A percentile compares a stretch with the other conserved stretches of the same genome.
Evolutionary conservation across 2,797 vertebrate species (phyloP).

Genomic region (Urosaurus nigricauda): DNA sequence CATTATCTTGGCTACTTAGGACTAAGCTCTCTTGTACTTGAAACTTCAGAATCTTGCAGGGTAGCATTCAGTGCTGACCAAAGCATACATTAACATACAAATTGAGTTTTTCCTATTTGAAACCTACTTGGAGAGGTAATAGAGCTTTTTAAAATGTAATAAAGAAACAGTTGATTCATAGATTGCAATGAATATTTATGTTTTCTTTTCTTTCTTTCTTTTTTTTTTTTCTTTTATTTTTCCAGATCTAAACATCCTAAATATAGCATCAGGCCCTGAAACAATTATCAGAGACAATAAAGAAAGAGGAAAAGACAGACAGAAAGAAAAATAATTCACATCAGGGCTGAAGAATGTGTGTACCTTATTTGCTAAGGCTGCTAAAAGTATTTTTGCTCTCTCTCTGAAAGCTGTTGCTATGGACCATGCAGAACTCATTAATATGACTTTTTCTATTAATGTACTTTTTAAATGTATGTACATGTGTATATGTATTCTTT

Average conservation of each 20-base stretch:
- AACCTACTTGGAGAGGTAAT: constrained; percentile 5
- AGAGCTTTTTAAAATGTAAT: not conserved
- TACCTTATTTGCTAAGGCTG: no score
- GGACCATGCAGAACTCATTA: no score
- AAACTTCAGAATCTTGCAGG: constrained; percentile 50
- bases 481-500: no score
- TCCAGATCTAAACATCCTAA: not conserved
- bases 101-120: constrained; percentile 47
- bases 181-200: not conserved
- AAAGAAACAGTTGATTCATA: not conserved
- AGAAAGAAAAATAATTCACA: no score
- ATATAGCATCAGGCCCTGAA: not conserved
- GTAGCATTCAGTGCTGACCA: constrained; percentile 59
- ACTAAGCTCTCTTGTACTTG: not conserved
- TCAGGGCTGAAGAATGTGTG: no score
- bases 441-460: no score
- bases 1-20: no score
- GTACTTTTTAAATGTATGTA: no score
- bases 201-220: not conserved
- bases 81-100: constrained; percentile 67
- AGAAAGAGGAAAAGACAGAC: not conserved
- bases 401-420: no score
- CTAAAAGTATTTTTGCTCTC: no score
- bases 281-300: not conserved
- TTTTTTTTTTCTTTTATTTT: not conserved